A percentile compares a stretch with the other conserved stretches of the same genome.
phyloP scores from a whole-genome alignment of 2,113 vertebrate genomes.

The Nerophis ophidion region DNA sequence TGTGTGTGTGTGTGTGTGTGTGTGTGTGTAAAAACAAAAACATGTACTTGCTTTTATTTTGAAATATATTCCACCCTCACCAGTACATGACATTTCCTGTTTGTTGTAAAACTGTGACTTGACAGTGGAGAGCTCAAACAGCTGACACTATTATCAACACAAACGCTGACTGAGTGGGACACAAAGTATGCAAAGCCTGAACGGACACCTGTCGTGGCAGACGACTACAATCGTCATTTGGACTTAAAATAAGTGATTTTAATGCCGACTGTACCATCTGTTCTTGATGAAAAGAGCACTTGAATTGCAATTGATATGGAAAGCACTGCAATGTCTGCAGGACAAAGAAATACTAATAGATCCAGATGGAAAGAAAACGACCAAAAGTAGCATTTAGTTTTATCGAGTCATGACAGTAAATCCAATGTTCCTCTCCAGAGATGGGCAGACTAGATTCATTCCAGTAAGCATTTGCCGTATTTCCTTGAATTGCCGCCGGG shows the following conservation, averaged over 20 bases:
- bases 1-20: not conserved
- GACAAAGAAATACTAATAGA: slow-evolving; percentile 28
- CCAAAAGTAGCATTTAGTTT: slow-evolving; percentile 10
- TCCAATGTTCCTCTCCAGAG: not conserved
- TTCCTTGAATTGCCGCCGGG: too few species aligned
- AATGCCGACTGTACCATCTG: not conserved
- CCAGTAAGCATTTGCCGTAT: not conserved
- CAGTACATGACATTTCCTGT: not conserved
- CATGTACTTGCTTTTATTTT: slow-evolving; percentile 16
- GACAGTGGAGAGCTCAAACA: not conserved
- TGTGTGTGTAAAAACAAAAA: not conserved
- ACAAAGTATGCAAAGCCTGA: not conserved
- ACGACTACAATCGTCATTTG: not conserved
- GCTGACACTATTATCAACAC: not conserved
- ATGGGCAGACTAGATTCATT: not conserved
- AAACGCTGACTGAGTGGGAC: slow-evolving; percentile 5
- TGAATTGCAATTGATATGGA: too few species aligned
- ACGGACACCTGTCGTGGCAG: too few species aligned
- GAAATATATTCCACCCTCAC: not conserved
- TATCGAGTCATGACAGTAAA: slow-evolving; percentile 7
- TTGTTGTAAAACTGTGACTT: not conserved
- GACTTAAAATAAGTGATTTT: not conserved
- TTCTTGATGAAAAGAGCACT: not conserved
- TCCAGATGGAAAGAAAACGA: slow-evolving; percentile 29
- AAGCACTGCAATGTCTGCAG: not conserved